A percentile compares a stretch with the other conserved stretches of the same genome.
These are phyloP conservation scores for Blera fallax DNA, from an alignment of 2,888 invertebrate species.

Conservation along the genomic window DNA sequence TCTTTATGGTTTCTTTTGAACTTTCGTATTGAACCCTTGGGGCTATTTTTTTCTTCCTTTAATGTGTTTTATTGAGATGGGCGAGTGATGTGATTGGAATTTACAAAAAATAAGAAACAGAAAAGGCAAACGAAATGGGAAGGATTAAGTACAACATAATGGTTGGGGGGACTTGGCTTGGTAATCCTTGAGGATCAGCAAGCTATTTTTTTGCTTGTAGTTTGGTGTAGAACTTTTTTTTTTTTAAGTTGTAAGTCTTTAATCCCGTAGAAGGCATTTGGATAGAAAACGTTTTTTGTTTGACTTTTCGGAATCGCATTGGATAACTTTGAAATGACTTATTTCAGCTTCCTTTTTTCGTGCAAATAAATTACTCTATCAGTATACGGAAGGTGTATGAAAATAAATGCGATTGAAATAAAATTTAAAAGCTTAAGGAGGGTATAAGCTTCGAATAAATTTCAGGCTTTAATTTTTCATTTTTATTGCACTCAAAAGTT, in stretches of 20 bases:
- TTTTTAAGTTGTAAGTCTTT: not conserved
- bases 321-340: not conserved
- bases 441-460: not conserved
- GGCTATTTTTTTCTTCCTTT: conserved; percentile 29
- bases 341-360: not conserved
- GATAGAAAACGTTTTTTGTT: not conserved
- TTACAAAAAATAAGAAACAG: not conserved
- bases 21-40: conserved; percentile 55
- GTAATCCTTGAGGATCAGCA: not conserved
- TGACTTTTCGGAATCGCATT: not conserved
- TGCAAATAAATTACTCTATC: not conserved
- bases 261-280: not conserved
- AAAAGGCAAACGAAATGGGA: conserved; percentile 8
- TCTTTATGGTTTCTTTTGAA: conserved; percentile 41
- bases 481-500: not conserved
- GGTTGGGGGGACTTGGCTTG: not conserved
- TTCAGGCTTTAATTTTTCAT: not conserved
- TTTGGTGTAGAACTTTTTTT: not conserved
- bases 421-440: not conserved
- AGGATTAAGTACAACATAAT: conserved; percentile 11
- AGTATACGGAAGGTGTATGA: too few relatives aligned
- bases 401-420: too few relatives aligned
- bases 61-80: conserved; percentile 61
- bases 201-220: not conserved
- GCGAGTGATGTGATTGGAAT: conserved; percentile 60